phyloP scores from a whole-genome alignment of 2,888 invertebrate genomes.

The Ormyrus thymus region DNA sequence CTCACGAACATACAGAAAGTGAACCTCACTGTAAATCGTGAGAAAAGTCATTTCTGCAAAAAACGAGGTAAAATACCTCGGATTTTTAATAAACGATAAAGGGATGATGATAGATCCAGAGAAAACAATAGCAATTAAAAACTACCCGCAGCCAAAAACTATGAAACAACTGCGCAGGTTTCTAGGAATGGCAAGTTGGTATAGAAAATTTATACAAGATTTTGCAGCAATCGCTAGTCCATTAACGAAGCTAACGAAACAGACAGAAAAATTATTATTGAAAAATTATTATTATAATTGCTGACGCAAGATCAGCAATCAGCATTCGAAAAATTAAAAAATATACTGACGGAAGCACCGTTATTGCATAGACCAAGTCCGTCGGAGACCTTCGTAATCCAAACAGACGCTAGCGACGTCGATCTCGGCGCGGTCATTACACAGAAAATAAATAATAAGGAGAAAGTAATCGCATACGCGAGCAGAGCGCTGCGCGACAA shows the following conservation, averaged over 20 bases:
- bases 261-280: too few relatives aligned
- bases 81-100: neutral
- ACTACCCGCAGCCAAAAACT: constrained; percentile 6
- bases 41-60: neutral
- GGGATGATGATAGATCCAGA: constrained; percentile 1
- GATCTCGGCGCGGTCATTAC: neutral
- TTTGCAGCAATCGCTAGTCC: neutral
- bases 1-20: neutral
- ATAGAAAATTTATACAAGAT: neutral
- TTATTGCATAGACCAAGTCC: neutral
- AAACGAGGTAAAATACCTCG: constrained; percentile 1
- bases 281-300: too few relatives aligned
- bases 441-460: neutral
- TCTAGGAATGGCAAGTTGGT: neutral
- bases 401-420: too few relatives aligned
- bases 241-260: neutral
- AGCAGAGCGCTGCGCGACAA: neutral
- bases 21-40: neutral
- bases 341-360: neutral
- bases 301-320: neutral
- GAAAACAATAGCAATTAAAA: neutral
- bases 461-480: neutral
- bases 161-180: neutral
- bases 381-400: too few relatives aligned
- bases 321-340: neutral